Evolutionary conservation across 2,797 vertebrate species (phyloP), one percentile per base, ranked within the genome.

Genomic region (Balearica regulorum): DNA sequence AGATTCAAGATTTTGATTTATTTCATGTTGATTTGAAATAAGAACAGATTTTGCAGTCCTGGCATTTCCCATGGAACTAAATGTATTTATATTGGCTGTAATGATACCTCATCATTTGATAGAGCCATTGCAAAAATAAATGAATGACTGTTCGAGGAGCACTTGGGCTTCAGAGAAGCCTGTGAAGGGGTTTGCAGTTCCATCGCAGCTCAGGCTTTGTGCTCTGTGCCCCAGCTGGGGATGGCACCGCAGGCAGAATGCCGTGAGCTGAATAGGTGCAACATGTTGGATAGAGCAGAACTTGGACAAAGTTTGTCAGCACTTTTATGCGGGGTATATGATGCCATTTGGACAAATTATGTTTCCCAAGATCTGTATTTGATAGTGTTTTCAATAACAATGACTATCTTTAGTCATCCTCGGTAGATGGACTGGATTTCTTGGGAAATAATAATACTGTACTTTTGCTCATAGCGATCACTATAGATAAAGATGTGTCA

Each of bases 281-380:
- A 35, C 20, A 4, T 15, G 10, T 3, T 18, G 39, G 60, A 3
- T 22, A 46, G 48, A 87, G 60, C 65, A 41, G 54, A 44, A 18
- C 11, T 13, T 28, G 28, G 31, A 10, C 17, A 21, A 20, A 33
- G 33, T 48, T 61, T 73, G 21, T 65, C 79, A 31, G 17, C 4
- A 6, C 43, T 49, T 53, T 46, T 37, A 33, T 29, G 1, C 0
- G 0, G 11, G 13, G 5, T 25, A 22, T 19, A 15, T 17, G 16
- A 61, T 7, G 51, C 62, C 44, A n/a, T 43, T 8, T 39, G 84
- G 43, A 33, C 46, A 43, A 28, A 53, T 49, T 58, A 37, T 4
- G 20, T 51, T 66, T 68, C 66, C 58, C 51, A 39, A 76, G 89
- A 35, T 76, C 51, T 46, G 6, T 33, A 11, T 77, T 73, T 41